Evolutionary conservation across 1,140 invertebrate species (phyloP).

Genomic region (Bemisia tabaci): DNA sequence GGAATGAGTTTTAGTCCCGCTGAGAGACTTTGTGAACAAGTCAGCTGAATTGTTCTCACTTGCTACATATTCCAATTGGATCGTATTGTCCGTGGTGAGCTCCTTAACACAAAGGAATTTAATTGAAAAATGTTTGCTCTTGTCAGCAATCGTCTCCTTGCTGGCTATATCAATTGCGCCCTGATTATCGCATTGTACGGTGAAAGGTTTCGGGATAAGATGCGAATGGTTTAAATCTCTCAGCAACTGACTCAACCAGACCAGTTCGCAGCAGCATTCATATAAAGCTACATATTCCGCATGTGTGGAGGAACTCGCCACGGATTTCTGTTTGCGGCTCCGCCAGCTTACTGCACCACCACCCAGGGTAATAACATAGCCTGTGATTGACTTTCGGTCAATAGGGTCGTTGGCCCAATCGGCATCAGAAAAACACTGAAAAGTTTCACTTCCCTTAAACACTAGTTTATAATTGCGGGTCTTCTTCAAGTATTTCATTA

Average conservation of each 20-base stretch:
- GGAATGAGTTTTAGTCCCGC: too few relatives aligned
- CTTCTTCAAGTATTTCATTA: background rate
- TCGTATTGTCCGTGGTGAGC: too few relatives aligned
- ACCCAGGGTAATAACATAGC: constrained; percentile 20
- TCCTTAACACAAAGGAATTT: too few relatives aligned
- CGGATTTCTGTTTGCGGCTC: constrained; percentile 20
- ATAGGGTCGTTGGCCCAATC: constrained; percentile 25
- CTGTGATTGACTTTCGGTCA: constrained; percentile 24
- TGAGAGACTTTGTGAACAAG: too few relatives aligned
- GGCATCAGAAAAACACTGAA: constrained; percentile 23
- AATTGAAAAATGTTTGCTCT: too few relatives aligned
- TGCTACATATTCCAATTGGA: too few relatives aligned
- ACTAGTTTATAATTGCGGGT: background rate
- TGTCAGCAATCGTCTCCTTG: too few relatives aligned
- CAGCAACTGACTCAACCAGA: constrained; percentile 15
- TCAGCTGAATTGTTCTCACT: too few relatives aligned
- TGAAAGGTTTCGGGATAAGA: background rate
- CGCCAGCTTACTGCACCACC: constrained; percentile 18
- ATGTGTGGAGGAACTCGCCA: constrained; percentile 23
- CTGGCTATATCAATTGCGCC: background rate
- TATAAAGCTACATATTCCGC: constrained; percentile 25
- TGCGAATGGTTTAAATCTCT: constrained; percentile 13
- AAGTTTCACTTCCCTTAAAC: background rate
- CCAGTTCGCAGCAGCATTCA: constrained; percentile 19
- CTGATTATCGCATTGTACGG: constrained; percentile 1